Conservation (phyloP, 2,888 invertebrate species). For the Scaeva pyrastri region DNA sequence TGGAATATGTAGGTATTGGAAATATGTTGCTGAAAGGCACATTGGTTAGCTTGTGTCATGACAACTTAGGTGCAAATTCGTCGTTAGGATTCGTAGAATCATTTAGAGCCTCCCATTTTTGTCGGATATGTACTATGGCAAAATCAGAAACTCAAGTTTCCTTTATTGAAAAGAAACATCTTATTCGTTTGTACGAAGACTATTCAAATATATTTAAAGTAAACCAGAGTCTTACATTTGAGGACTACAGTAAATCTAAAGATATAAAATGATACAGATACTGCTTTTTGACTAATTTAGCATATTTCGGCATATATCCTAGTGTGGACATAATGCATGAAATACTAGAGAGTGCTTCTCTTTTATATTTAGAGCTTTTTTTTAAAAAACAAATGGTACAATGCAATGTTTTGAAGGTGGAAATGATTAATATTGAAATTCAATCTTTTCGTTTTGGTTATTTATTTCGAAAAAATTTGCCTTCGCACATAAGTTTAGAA, state of each 20-base stretch:
- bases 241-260: neutral
- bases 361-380: neutral
- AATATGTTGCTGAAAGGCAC: neutral
- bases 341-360: neutral
- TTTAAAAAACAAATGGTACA: neutral
- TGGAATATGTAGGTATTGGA: neutral
- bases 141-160: no score
- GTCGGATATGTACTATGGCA: no score
- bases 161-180: no score
- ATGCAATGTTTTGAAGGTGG: neutral
- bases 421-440: neutral
- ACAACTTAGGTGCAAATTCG: no score
- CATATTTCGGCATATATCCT: neutral
- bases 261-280: neutral
- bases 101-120: no score
- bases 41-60: constrained; percentile 6
- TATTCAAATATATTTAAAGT: neutral
- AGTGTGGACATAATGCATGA: neutral
- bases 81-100: neutral
- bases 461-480: neutral
- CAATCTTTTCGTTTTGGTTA: constrained; percentile 2
- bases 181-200: neutral
- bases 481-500: constrained; percentile 3
- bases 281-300: neutral
- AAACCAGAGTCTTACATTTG: neutral